phyloP scores from a whole-genome alignment of 2,113 vertebrate genomes.

The Quiscalus mexicanus region DNA sequence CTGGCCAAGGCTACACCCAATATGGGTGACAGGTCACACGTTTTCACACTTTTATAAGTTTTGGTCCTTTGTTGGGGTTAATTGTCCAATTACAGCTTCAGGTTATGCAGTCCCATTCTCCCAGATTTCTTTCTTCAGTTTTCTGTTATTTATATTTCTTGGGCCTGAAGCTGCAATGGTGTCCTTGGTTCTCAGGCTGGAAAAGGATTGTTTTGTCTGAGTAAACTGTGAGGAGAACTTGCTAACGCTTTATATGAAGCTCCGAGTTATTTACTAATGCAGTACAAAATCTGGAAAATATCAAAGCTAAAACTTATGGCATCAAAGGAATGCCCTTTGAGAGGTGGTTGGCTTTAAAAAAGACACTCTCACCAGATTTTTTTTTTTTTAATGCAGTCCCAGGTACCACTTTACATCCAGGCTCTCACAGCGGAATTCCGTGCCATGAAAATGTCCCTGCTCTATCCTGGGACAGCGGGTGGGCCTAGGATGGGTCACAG shows the following conservation, averaged over 20 bases:
- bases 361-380: too few species aligned
- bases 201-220: not conserved
- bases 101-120: not conserved
- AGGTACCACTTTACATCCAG: not conserved
- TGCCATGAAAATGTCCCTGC: not conserved
- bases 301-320: not conserved
- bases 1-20: not conserved
- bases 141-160: rapidly evolving
- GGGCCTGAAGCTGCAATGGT: not conserved
- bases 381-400: not conserved
- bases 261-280: not conserved
- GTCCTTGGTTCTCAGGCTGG: not conserved
- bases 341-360: not conserved
- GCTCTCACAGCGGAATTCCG: not conserved
- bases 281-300: not conserved
- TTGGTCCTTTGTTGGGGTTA: not conserved
- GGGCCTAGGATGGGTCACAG: not conserved
- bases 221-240: not conserved
- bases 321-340: not conserved
- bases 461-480: rapidly evolving
- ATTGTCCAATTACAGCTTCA: not conserved
- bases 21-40: rapidly evolving
- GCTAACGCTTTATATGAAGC: not conserved
- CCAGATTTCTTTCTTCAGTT: not conserved
- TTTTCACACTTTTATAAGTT: not conserved